Base-by-base conservation (phyloP, 2,113 vertebrate genomes). In the Nanorana parkeri region DNA sequence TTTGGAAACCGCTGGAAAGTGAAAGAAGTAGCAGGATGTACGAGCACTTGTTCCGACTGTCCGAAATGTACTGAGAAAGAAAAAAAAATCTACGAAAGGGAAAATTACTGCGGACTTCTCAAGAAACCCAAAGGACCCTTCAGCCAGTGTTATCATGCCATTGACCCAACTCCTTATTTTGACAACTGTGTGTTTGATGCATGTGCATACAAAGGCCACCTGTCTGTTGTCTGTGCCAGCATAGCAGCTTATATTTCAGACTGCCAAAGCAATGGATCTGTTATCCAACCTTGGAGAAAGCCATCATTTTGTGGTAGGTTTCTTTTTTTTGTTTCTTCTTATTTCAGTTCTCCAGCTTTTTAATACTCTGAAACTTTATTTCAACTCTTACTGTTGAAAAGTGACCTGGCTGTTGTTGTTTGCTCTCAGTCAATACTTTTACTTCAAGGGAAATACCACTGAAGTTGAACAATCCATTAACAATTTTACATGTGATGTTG, bases 1-100 rank as follows among this genome's bases (percentile, higher is more conserved):
- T 90, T 95, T 2, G 93, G 88, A 0, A 15, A 86, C 10, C 92
- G 91, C 68, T 96, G 95, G 94, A 86, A 77, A 29, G 89, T 94
- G 3, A 80, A 83, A 0, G 81, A 91, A 0, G 86, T 90, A 41
- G 90, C 93, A 0, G 93, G 91, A 0, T 95, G 94, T 51, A 52
- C 68, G 0, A 20, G 85, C 0, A 81, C 86, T 1, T 17, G 52
- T 32, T 54, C 5, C 61, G 8, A 1, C 0, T 88, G 85, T 69
- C 1, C 66, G 1, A 52, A 28, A 0, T 94, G 92, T 78, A 81
- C 47, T 0, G 36, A 74, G 0, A 1, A 3, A 0, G 41, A 80
- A 1, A 85, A 85, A 24, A 54, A 58, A 0, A 6, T n/a, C 11
- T 89, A 90, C 55, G 24, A 75, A 0, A 85, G 80, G 0, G 84